phyloP scores from a whole-genome alignment of 2,888 invertebrate genomes.

The Cremastinae sp. region DNA sequence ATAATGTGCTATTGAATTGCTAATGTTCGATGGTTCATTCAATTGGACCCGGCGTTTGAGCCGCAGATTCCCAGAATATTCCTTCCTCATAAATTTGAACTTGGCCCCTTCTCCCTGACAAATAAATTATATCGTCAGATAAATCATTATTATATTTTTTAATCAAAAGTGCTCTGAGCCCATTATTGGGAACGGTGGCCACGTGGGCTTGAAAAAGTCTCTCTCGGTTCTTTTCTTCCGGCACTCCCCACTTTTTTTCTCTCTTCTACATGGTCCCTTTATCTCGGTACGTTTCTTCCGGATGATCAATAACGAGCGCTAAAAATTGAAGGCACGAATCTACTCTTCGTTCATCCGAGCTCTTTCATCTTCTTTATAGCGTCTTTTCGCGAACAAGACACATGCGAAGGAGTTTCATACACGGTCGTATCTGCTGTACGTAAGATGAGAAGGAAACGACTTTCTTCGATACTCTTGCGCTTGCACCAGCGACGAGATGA shows the following conservation, averaged over 20 bases:
- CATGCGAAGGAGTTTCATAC: neutral
- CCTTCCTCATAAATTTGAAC: too few species aligned
- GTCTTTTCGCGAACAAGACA: slow-evolving; percentile 26
- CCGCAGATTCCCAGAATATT: too few species aligned
- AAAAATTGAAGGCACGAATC: slow-evolving; percentile 60
- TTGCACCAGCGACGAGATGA: slow-evolving; percentile 77
- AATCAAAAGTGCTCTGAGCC: slow-evolving; percentile 6
- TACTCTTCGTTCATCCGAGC: slow-evolving; percentile 39
- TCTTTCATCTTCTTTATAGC: slow-evolving; percentile 55
- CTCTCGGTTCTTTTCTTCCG: slow-evolving; percentile 20
- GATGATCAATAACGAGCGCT: slow-evolving; percentile 60
- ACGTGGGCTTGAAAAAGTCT: neutral
- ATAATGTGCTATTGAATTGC: too few species aligned
- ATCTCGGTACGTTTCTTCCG: slow-evolving; percentile 44
- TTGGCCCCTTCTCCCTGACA: neutral
- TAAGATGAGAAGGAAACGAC: slow-evolving; percentile 28
- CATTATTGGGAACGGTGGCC: slow-evolving; percentile 13
- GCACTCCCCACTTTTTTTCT: too few species aligned
- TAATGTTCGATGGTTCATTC: too few species aligned
- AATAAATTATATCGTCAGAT: neutral
- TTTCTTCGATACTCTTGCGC: slow-evolving; percentile 46
- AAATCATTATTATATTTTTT: neutral
- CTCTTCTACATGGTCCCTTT: slow-evolving; percentile 8
- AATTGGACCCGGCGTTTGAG: too few species aligned
- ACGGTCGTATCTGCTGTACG: slow-evolving; percentile 9